Evolutionary conservation across 2,113 vertebrate genomes (phyloP).

Genomic region (Neotragus pygmaeus): DNA sequence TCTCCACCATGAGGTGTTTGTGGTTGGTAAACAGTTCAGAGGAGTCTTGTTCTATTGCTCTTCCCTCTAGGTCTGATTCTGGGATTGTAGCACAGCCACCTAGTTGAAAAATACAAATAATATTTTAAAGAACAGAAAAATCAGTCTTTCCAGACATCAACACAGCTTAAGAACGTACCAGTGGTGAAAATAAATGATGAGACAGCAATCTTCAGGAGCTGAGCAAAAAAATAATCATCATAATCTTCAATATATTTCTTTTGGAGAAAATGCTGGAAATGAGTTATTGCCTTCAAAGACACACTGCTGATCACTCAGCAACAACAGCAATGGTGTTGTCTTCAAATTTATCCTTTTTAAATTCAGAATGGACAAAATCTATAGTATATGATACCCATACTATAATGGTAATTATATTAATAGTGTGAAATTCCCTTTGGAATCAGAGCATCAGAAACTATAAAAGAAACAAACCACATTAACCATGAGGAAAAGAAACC

Average conservation of each 20-base stretch:
- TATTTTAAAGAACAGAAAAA: not conserved
- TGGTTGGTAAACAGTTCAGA: constrained; percentile 77
- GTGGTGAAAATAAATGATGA: constrained; percentile 48
- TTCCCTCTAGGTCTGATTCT: constrained; percentile 87
- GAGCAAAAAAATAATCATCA: not conserved
- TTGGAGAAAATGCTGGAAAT: not conserved
- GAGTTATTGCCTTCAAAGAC: constrained; percentile 14
- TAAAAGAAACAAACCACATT: constrained; percentile 24
- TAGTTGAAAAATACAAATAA: constrained; percentile 62
- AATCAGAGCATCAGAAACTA: constrained; percentile 10
- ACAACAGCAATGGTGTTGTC: not conserved
- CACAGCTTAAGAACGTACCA: not conserved
- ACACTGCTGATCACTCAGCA: not conserved
- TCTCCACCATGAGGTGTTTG: constrained; percentile 78
- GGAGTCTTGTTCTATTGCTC: constrained; percentile 73
- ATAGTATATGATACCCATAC: not conserved
- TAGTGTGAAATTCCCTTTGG: not conserved
- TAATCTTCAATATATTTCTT: not conserved
- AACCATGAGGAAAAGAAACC: not conserved
- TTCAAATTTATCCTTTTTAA: constrained; percentile 20
- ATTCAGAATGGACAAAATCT: constrained; percentile 43
- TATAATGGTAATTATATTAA: not conserved
- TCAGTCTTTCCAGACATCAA: not conserved
- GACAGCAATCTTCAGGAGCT: constrained; percentile 6
- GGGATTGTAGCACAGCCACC: constrained; percentile 86